phyloP scores from a whole-genome alignment of 2,797 vertebrate genomes.

The Carcharodon carcharias region DNA sequence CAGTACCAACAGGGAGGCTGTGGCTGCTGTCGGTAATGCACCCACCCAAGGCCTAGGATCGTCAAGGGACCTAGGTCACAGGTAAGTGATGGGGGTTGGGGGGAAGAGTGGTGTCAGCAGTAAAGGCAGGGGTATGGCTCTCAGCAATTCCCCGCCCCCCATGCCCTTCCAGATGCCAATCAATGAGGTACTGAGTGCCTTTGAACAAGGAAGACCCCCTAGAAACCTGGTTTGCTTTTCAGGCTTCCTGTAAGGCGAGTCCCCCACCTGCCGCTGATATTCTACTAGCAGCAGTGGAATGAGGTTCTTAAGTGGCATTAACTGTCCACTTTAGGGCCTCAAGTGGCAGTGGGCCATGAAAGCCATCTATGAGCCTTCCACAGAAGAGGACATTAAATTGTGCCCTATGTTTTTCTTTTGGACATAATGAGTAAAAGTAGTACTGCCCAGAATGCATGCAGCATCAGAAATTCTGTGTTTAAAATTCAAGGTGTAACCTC shows the following conservation, averaged over 20 bases:
- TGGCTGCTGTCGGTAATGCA: too few species aligned
- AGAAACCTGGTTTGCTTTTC: neutral
- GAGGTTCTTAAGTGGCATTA: neutral
- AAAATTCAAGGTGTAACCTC: neutral
- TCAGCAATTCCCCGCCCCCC: too few species aligned
- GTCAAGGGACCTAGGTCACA: too few species aligned
- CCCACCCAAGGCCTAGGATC: too few species aligned
- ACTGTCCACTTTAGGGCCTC: neutral
- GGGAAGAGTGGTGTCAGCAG: too few species aligned
- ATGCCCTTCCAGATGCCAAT: too few species aligned
- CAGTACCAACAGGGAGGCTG: too few species aligned
- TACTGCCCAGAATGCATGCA: neutral
- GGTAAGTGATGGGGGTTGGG: too few species aligned
- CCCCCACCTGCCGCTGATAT: too few species aligned
- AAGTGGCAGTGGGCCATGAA: neutral
- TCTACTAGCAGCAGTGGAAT: too few species aligned
- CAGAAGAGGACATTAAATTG: neutral
- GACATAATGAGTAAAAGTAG: neutral
- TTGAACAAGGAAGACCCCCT: too few species aligned
- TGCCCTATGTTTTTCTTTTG: neutral
- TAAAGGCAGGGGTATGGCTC: neutral
- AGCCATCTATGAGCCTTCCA: neutral
- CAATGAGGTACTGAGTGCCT: neutral
- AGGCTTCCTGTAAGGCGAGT: neutral
- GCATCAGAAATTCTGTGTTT: neutral